Evolutionary conservation across 2,113 vertebrate species (phyloP).

Genomic region (Rhombomys opimus): DNA sequence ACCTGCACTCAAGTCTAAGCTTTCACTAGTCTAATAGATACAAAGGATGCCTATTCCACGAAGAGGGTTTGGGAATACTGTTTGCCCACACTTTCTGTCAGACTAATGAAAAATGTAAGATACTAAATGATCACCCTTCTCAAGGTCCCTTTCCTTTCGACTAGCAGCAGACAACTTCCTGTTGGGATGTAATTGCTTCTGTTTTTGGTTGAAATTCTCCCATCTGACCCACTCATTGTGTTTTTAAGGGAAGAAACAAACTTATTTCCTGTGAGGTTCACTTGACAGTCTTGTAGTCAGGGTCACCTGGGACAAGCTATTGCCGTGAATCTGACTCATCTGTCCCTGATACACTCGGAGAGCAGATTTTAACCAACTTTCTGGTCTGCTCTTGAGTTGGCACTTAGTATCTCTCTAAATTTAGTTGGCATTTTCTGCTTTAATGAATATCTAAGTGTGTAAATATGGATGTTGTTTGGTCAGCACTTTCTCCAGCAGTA

Average conservation of each 20-base stretch:
- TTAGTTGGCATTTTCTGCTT: slow-evolving; percentile 65
- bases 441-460: slow-evolving; percentile 48
- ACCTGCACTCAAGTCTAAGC: not conserved
- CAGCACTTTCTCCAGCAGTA: slow-evolving; percentile 64
- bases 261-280: not conserved
- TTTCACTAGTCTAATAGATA: not conserved
- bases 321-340: not conserved
- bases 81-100: not conserved
- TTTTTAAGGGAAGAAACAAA: not conserved
- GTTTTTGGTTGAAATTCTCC: not conserved
- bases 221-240: not conserved
- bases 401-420: slow-evolving; percentile 42
- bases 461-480: slow-evolving; percentile 70
- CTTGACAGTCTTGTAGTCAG: not conserved
- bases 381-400: slow-evolving; percentile 40
- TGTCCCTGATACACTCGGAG: not conserved
- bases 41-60: not conserved
- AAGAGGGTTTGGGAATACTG: not conserved
- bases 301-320: not conserved
- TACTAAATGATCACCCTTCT: not conserved
- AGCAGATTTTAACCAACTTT: slow-evolving; percentile 17
- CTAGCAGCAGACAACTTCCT: not conserved
- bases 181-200: not conserved
- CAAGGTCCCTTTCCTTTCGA: too few relatives aligned
- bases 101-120: not conserved